Evolutionary conservation across 2,797 vertebrate species (phyloP).

Genomic region (Typhlichthys subterraneus): DNA sequence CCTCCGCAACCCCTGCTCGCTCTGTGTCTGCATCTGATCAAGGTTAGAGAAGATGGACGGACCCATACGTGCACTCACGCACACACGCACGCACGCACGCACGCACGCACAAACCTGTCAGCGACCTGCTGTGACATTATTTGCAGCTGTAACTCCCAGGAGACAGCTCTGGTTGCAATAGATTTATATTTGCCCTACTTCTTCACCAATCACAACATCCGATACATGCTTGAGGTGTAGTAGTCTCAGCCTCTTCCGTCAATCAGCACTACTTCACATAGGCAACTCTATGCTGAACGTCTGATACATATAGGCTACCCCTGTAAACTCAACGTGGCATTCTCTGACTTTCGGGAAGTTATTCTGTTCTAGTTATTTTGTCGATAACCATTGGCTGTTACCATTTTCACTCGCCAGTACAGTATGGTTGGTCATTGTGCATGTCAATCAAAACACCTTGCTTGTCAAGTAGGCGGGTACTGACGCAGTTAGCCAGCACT

Average conservation of each 20-base stretch:
- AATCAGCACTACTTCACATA: no score
- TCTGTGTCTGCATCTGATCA: conserved; percentile 53
- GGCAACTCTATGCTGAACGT: no score
- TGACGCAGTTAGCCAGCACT: no score
- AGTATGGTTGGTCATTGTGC: not conserved
- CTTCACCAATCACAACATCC: conserved; percentile 26
- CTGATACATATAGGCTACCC: no score
- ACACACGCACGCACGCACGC: not conserved
- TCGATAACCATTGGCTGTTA: no score
- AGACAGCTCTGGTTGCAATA: not conserved
- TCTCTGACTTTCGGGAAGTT: no score
- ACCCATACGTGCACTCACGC: not conserved
- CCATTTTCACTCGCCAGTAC: not conserved
- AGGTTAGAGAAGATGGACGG: conserved; percentile 53
- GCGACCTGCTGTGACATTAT: conserved; percentile 7
- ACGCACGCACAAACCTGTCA: conserved; percentile 2
- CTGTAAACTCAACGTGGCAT: no score
- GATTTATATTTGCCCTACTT: conserved; percentile 5
- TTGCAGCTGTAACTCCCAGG: not conserved
- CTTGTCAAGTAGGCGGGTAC: no score
- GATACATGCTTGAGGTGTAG: conserved; percentile 3
- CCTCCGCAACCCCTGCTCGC: conserved; percentile 27
- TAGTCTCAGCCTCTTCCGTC: no score
- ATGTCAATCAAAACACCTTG: no score
- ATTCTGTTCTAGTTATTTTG: not conserved